A percentile compares a stretch with the other conserved stretches of the same genome.
Conservation (phyloP, 2,113 vertebrate species). For the Nothocercus julius region DNA sequence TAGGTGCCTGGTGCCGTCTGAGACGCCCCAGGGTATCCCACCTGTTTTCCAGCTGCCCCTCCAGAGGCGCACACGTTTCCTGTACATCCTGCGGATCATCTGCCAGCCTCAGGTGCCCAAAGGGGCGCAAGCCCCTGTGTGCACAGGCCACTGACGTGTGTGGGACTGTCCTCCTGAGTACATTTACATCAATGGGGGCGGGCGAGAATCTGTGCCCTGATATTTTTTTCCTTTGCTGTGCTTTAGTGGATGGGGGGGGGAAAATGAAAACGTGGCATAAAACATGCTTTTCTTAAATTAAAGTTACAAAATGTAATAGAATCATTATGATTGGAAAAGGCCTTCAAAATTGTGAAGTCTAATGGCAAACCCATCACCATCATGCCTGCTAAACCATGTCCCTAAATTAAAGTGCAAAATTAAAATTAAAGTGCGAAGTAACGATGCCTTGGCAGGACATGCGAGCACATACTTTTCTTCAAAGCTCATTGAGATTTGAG, state of each 20-base stretch:
- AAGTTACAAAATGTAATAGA: neutral
- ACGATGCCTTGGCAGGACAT: neutral
- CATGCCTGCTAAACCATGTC: no score
- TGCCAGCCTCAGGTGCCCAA: accelerated
- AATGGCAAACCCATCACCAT: no score
- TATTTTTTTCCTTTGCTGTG: neutral
- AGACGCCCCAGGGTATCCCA: neutral
- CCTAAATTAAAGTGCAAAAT: no score
- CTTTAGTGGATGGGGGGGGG: neutral
- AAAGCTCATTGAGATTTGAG: neutral
- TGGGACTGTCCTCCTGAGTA: neutral
- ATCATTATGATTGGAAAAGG: no score
- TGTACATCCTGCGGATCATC: neutral
- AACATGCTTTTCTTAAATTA: neutral
- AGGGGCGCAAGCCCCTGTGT: neutral
- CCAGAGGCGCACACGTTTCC: accelerated
- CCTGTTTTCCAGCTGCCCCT: neutral
- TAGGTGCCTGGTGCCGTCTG: neutral
- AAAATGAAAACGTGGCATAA: neutral
- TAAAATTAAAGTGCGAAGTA: neutral
- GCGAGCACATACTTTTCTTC: neutral
- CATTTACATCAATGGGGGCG: neutral
- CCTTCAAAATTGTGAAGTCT: no score
- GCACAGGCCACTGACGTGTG: accelerated
- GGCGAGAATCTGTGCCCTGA: neutral